These are phyloP conservation scores for Cichlasoma orientale DNA, from an alignment of 2,797 vertebrate genomes.

Conservation along the genomic window DNA sequence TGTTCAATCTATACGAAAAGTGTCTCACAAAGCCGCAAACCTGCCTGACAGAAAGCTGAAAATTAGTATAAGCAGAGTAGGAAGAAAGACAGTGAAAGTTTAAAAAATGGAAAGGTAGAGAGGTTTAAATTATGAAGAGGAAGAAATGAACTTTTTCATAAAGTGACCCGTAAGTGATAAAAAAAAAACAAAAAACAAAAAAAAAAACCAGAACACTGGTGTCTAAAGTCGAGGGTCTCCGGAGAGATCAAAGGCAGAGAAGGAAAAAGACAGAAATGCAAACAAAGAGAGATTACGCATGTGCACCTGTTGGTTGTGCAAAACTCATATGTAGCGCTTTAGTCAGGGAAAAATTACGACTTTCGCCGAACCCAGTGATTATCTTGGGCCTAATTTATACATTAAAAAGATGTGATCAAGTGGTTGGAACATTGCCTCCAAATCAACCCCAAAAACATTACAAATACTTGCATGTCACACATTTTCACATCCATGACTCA, in stretches of 20 bases:
- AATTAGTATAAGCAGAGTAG: not conserved
- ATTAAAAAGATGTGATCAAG: not conserved
- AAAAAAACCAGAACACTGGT: no score
- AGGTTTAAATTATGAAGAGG: not conserved
- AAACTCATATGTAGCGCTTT: conserved; percentile 18
- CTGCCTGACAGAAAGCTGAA: not conserved
- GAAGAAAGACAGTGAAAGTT: not conserved
- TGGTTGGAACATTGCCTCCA: not conserved
- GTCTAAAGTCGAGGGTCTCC: not conserved
- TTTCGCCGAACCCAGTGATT: not conserved
- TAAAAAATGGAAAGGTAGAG: not conserved
- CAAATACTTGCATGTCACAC: not conserved
- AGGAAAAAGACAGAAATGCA: not conserved
- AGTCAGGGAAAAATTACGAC: conserved; percentile 22
- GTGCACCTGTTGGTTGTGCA: conserved; percentile 45
- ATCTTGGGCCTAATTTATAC: not conserved
- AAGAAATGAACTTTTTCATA: not conserved
- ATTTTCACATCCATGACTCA: not conserved
- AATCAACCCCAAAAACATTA: not conserved
- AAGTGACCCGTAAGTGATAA: not conserved
- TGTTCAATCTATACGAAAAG: not conserved
- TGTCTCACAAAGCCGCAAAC: not conserved
- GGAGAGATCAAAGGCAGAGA: conserved; percentile 12
- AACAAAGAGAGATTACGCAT: conserved; percentile 29
- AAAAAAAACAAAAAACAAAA: no score